A percentile compares a stretch with the other conserved stretches of the same genome.
Conservation (phyloP, 2,888 invertebrate genomes). For the Drosophila borborema region DNA sequence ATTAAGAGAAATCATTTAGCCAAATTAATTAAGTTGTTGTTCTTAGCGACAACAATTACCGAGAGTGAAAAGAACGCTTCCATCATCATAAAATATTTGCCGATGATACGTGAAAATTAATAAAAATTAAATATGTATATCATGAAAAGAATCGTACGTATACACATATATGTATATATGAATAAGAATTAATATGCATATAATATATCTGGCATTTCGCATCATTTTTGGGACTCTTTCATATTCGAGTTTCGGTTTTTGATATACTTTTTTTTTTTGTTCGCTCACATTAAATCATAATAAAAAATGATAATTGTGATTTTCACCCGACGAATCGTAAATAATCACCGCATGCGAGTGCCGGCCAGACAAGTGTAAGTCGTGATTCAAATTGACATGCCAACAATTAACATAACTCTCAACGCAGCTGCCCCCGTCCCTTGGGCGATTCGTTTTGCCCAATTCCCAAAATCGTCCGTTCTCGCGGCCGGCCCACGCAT, state of each 20-base stretch:
- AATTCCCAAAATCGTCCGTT: conserved; percentile 17
- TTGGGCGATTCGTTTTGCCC: conserved; percentile 10
- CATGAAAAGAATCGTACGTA: conserved; percentile 35
- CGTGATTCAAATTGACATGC: conserved; percentile 83
- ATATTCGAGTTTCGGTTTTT: conserved; percentile 16
- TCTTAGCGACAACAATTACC: conserved; percentile 77
- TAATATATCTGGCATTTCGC: conserved; percentile 28
- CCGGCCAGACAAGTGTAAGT: conserved; percentile 80
- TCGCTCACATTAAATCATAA: conserved; percentile 76
- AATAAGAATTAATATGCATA: not conserved
- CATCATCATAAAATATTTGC: conserved; percentile 77
- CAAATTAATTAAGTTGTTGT: conserved; percentile 80
- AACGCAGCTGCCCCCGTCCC: conserved; percentile 2
- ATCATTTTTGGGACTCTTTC: conserved; percentile 19
- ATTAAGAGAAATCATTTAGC: conserved; percentile 76
- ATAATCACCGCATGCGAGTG: conserved; percentile 67
- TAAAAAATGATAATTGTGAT: conserved; percentile 83
- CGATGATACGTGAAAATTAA: conserved; percentile 78
- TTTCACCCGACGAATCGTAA: conserved; percentile 82
- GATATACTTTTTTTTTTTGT: conserved; percentile 8
- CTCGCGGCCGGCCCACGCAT: conserved; percentile 56
- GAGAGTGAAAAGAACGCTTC: conserved; percentile 79
- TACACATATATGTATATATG: not conserved
- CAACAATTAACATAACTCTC: conserved; percentile 82
- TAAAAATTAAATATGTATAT: conserved; percentile 66